Percentiles rank a stretch among this genome's conserved stretches.
Evolutionary conservation across 2,113 vertebrate species (phyloP).

Genomic region (Trinectes maculatus): DNA sequence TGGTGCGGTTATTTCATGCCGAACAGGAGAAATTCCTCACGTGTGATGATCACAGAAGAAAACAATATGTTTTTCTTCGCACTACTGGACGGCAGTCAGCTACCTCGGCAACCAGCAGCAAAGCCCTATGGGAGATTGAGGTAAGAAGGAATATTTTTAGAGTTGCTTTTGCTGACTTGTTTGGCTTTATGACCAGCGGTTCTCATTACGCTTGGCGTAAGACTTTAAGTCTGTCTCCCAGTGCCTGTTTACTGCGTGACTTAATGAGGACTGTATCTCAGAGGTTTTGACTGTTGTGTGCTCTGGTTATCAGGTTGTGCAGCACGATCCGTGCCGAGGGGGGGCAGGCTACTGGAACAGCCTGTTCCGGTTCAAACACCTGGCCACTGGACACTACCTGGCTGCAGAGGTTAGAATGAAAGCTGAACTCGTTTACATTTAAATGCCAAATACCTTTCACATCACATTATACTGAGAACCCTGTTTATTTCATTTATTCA

Average conservation of each 20-base stretch:
- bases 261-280: background rate
- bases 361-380: constrained; percentile 97
- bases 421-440: too few relatives aligned
- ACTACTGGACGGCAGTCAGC: constrained; percentile 96
- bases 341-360: constrained; percentile 99
- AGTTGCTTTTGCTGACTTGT: background rate
- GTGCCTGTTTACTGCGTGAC: background rate
- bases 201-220: background rate
- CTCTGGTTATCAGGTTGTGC: constrained; percentile 84
- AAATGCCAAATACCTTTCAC: too few relatives aligned
- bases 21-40: constrained; percentile 99
- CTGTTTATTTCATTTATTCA: constrained; percentile 77
- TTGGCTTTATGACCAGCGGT: background rate
- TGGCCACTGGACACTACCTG: constrained; percentile 96
- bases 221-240: background rate
- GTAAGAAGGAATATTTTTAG: constrained; percentile 72
- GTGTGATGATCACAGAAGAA: constrained; percentile 96
- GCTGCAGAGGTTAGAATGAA: constrained; percentile 98
- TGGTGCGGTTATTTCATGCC: constrained; percentile 95
- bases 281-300: constrained; percentile 3
- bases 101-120: constrained; percentile 97
- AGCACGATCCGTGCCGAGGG: constrained; percentile 96
- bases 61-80: constrained; percentile 96
- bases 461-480: too few relatives aligned
- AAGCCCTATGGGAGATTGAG: constrained; percentile 98